These are phyloP conservation scores for Tachyglossus aculeatus DNA, from an alignment of 2,797 vertebrate genomes.

Conservation along the genomic window DNA sequence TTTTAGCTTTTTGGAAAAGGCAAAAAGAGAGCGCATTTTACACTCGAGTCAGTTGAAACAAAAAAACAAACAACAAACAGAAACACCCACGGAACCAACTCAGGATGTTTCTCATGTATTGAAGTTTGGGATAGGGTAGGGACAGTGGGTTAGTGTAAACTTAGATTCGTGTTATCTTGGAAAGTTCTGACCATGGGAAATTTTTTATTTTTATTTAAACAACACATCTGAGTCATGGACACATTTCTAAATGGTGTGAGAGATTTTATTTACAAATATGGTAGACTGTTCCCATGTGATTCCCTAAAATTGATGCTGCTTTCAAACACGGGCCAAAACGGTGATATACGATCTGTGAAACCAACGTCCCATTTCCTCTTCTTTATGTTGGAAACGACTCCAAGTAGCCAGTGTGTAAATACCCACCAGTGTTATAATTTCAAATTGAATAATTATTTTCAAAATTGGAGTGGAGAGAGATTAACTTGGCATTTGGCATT, in stretches of 20 bases:
- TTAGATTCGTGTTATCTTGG: not conserved
- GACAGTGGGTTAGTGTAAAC: not conserved
- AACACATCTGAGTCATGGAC: not conserved
- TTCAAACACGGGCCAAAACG: not conserved
- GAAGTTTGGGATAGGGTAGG: not conserved
- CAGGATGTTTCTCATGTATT: not conserved
- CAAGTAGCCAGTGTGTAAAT: too few relatives aligned
- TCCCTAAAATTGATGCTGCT: not conserved
- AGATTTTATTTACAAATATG: not conserved
- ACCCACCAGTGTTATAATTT: too few relatives aligned
- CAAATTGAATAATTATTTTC: not conserved
- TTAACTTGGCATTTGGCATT: not conserved
- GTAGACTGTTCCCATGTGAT: constrained; percentile 1
- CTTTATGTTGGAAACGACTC: not conserved
- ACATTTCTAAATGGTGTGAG: not conserved
- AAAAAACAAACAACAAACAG: not conserved
- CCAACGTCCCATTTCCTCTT: not conserved
- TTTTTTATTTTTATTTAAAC: not conserved
- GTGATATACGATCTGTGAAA: not conserved
- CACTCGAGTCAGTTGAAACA: constrained; percentile 14
- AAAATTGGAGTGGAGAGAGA: not conserved
- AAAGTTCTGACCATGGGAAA: not conserved
- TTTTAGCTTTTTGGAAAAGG: not conserved
- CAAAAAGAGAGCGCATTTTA: not conserved
- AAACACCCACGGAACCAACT: too few relatives aligned